Conservation (phyloP, 2,888 invertebrate genomes). For the Polyommatus icarus region DNA sequence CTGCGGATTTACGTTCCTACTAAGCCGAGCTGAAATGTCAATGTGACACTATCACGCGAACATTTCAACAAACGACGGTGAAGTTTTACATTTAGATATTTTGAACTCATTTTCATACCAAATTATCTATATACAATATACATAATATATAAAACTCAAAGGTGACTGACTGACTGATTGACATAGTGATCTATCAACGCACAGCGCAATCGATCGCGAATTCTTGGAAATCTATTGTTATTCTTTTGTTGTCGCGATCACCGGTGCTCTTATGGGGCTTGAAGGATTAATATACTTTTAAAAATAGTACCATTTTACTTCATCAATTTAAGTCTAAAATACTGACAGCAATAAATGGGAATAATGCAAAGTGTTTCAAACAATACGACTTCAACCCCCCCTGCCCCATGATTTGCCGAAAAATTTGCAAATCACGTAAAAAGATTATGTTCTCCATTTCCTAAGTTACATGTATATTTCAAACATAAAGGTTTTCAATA, state of each 20-base stretch:
- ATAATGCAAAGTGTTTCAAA: background rate
- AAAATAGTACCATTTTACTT: background rate
- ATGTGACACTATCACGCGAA: constrained; percentile 5
- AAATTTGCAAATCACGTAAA: background rate
- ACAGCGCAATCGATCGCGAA: no score
- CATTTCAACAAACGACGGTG: constrained; percentile 1
- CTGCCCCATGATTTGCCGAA: background rate
- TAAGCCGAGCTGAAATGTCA: background rate
- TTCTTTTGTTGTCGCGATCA: no score
- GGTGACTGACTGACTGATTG: no score
- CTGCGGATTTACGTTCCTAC: background rate
- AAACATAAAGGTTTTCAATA: background rate
- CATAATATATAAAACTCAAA: no score
- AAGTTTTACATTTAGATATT: constrained; percentile 9
- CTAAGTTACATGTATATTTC: background rate
- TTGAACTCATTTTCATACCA: background rate
- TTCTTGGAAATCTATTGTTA: no score
- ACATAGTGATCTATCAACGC: no score
- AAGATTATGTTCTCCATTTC: background rate
- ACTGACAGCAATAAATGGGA: background rate
- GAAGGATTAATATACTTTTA: background rate
- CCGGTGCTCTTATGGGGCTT: no score
- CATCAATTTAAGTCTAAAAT: background rate
- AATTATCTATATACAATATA: no score
- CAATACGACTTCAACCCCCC: background rate